Percentiles rank a stretch among this genome's conserved stretches.
Conservation (phyloP, 2,797 vertebrate species). For the Margarornis squamiger region DNA sequence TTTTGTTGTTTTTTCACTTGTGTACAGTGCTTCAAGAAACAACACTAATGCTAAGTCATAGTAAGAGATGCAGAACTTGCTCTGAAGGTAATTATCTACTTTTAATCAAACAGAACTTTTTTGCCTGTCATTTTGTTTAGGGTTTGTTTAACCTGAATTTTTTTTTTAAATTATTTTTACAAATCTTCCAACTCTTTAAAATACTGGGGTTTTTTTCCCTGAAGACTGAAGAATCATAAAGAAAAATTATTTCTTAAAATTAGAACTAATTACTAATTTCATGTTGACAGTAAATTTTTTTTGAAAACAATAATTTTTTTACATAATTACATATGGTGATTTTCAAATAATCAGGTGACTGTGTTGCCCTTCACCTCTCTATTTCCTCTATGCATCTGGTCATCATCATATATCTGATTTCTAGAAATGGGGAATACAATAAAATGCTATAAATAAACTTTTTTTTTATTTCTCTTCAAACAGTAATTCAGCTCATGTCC, state of each 20-base stretch:
- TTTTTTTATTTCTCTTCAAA: neutral
- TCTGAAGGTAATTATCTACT: neutral
- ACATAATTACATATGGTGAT: neutral
- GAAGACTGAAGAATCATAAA: neutral
- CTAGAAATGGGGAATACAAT: neutral
- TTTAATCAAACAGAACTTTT: neutral
- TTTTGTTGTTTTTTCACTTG: neutral
- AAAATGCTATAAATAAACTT: neutral
- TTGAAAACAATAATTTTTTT: neutral
- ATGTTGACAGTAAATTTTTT: neutral
- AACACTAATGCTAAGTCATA: neutral
- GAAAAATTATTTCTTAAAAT: neutral
- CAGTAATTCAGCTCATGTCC: neutral
- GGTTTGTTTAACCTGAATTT: neutral
- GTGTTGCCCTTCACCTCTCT: neutral
- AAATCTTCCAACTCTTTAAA: neutral
- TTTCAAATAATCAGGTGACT: neutral
- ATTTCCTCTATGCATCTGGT: neutral
- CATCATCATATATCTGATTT: neutral
- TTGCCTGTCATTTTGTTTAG: neutral
- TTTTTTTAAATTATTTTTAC: neutral
- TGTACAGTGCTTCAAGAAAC: neutral
- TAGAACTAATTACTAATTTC: neutral
- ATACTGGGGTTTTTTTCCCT: neutral
- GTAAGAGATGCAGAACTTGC: neutral